These are phyloP conservation scores for Pandemis heparana DNA, from an alignment of 2,888 invertebrate genomes.

Conservation along the genomic window DNA sequence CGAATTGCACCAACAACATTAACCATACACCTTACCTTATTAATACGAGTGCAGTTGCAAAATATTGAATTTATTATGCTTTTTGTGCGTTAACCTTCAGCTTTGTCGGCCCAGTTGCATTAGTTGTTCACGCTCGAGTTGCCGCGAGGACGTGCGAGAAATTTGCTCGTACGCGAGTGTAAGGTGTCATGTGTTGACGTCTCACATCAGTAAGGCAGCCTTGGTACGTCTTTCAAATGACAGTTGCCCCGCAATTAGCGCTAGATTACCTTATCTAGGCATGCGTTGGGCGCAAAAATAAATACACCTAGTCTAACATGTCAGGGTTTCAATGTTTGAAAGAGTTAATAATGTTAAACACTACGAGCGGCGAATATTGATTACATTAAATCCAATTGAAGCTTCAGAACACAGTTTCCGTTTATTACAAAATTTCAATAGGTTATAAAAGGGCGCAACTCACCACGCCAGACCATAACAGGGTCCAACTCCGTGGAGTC, in stretches of 20 bases:
- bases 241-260: conserved; percentile 38
- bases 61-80: conserved; percentile 75
- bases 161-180: conserved; percentile 53
- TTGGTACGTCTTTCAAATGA: conserved; percentile 47
- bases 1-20: conserved; percentile 75
- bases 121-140: conserved; percentile 79
- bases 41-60: conserved; percentile 82
- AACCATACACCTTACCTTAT: conserved; percentile 74
- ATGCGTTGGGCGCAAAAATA: conserved; percentile 1
- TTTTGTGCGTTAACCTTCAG: conserved; percentile 80
- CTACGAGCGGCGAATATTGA: neutral
- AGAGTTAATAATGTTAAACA: neutral
- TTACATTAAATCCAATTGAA: neutral
- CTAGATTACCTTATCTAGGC: neutral
- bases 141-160: conserved; percentile 73
- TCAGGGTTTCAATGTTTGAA: neutral
- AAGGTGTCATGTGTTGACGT: conserved; percentile 7
- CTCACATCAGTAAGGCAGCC: conserved; percentile 38
- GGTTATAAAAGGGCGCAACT: conserved; percentile 52
- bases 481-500: conserved; percentile 80
- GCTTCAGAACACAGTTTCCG: neutral
- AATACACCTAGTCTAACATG: neutral
- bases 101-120: conserved; percentile 78
- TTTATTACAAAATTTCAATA: neutral
- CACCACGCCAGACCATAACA: conserved; percentile 79